phyloP scores from a whole-genome alignment of 2,888 invertebrate genomes.

The Epinotia demarniana region DNA sequence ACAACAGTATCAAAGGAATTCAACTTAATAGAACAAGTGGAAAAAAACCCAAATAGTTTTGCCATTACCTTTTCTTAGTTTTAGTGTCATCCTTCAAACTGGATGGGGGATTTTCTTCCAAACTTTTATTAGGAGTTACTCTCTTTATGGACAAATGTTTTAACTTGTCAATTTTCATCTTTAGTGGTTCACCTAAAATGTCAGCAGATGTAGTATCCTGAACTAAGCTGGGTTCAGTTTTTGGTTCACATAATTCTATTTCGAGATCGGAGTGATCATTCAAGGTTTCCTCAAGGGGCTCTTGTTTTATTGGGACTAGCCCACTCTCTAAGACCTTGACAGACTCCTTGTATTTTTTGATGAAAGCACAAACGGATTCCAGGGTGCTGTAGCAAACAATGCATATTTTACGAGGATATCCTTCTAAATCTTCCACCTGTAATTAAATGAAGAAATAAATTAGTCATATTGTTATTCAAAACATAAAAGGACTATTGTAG shows the following conservation, averaged over 20 bases:
- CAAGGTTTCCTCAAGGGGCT: conserved; percentile 51
- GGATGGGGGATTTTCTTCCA: background rate
- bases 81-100: background rate
- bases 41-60: background rate
- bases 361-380: conserved; percentile 63
- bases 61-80: conserved; percentile 33
- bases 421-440: conserved; percentile 72
- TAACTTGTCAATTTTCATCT: conserved; percentile 50
- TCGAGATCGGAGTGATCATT: conserved; percentile 49
- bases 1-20: too few species aligned
- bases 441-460: conserved; percentile 46
- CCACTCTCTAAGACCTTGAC: conserved; percentile 63
- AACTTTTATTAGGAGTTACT: conserved; percentile 18
- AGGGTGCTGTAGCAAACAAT: conserved; percentile 63
- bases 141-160: conserved; percentile 32
- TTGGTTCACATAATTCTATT: conserved; percentile 44
- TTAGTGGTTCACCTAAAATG: conserved; percentile 45
- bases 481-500: too few species aligned
- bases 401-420: conserved; percentile 73
- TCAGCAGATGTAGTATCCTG: background rate
- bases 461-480: background rate
- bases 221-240: conserved; percentile 29
- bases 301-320: conserved; percentile 61
- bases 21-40: background rate
- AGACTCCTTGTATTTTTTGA: conserved; percentile 67